These are phyloP conservation scores for Phragmatobia fuliginosa DNA, from an alignment of 2,888 invertebrate genomes.

Conservation along the genomic window DNA sequence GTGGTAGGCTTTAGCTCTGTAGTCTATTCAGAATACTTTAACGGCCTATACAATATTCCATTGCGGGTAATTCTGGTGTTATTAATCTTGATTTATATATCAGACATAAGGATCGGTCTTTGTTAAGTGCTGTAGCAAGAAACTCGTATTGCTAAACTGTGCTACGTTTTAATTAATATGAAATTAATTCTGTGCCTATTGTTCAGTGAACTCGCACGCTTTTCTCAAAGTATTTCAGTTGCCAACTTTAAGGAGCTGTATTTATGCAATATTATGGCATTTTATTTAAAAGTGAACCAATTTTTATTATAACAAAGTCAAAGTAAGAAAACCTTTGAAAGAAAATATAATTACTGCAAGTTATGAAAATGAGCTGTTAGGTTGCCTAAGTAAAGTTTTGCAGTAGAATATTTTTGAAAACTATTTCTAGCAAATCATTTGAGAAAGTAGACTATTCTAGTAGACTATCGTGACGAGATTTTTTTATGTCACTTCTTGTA, in stretches of 20 bases:
- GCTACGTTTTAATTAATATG: not conserved
- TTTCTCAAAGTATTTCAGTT: not conserved
- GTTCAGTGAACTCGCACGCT: not conserved
- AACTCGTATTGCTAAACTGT: not conserved
- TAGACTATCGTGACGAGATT: not conserved
- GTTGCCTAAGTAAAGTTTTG: not conserved
- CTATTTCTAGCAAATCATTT: not conserved
- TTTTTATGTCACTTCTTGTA: not conserved
- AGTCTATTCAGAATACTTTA: constrained; percentile 57
- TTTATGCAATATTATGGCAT: not conserved
- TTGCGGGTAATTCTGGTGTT: constrained; percentile 14
- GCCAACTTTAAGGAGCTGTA: not conserved
- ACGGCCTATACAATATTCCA: constrained; percentile 46
- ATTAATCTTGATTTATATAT: constrained; percentile 10
- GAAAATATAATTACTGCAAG: not conserved
- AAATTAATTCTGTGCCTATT: not conserved
- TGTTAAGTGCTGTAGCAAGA: not conserved
- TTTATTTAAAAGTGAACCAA: not conserved
- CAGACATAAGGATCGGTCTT: not conserved
- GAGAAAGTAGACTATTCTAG: not conserved
- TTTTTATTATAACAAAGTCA: no score
- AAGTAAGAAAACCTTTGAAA: not conserved
- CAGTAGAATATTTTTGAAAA: not conserved
- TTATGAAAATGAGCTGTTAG: not conserved
- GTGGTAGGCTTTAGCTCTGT: constrained; percentile 73